A percentile compares a stretch with the other conserved stretches of the same genome.
phyloP scores from a whole-genome alignment of 2,888 invertebrate genomes.

The Teleogryllus oceanicus region DNA sequence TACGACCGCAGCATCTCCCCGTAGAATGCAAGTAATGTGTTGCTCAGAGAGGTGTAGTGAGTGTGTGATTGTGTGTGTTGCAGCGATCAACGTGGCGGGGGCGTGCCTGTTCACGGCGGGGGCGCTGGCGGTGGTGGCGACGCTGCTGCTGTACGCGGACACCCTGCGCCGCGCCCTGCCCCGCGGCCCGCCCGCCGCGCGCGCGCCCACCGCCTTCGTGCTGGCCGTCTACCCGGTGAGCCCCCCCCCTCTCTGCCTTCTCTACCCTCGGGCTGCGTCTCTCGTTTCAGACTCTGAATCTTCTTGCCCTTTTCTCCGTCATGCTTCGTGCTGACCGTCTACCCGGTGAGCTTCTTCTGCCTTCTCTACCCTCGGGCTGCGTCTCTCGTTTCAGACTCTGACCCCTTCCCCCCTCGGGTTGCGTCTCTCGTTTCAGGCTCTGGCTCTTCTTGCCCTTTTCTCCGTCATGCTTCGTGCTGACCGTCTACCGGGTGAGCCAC shows the following conservation, averaged over 20 bases:
- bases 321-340: background rate
- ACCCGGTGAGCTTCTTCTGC: background rate
- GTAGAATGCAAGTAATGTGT: too few relatives aligned
- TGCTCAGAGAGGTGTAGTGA: too few relatives aligned
- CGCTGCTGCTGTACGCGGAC: slow-evolving; percentile 54
- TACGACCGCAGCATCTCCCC: too few relatives aligned
- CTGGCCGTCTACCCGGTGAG: slow-evolving; percentile 64
- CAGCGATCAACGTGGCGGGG: slow-evolving; percentile 58
- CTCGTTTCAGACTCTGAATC: too few relatives aligned
- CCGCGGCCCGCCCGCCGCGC: slow-evolving; percentile 53
- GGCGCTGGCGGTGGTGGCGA: slow-evolving; percentile 51
- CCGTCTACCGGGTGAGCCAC: too few relatives aligned
- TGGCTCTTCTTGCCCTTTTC: too few relatives aligned
- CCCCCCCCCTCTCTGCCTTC: slow-evolving; percentile 32
- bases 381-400: too few relatives aligned
- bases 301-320: too few relatives aligned
- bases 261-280: background rate
- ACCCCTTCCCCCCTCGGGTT: too few relatives aligned
- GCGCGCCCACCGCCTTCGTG: slow-evolving; percentile 56
- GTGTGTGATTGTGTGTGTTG: slow-evolving; percentile 38
- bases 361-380: too few relatives aligned
- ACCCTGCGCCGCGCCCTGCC: slow-evolving; percentile 55
- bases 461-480: too few relatives aligned
- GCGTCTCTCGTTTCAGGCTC: too few relatives aligned
- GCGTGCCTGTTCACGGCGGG: slow-evolving; percentile 55